Evolutionary conservation across 2,113 vertebrate genomes (phyloP).

Genomic region (Paradoxurus hermaphroditus): DNA sequence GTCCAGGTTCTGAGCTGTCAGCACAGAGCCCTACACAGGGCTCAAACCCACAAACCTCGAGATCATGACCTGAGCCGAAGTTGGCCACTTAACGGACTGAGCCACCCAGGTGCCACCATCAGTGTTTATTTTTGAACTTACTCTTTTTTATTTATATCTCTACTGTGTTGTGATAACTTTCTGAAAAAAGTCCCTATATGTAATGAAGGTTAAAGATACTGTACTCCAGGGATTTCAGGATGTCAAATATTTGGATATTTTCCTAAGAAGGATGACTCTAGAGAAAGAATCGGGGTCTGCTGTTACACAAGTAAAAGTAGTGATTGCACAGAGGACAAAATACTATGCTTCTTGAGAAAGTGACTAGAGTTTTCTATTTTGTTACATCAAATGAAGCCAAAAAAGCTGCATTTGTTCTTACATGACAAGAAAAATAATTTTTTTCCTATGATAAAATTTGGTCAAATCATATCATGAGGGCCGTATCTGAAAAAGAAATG

Average conservation of each 20-base stretch:
- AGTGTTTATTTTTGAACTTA: constrained; percentile 46
- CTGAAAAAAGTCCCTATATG: constrained; percentile 24
- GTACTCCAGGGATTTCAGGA: constrained; percentile 27
- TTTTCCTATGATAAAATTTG: constrained; percentile 25
- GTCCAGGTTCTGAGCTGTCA: no score
- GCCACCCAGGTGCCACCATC: no score
- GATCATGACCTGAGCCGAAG: no score
- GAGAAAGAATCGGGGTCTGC: not conserved
- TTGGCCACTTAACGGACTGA: no score
- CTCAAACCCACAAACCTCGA: no score
- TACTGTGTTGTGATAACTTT: not conserved
- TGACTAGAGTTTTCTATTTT: constrained; percentile 19
- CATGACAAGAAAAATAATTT: not conserved
- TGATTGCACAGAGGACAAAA: not conserved
- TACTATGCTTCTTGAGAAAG: not conserved
- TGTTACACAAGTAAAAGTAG: constrained; percentile 26
- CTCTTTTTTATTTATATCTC: constrained; percentile 19
- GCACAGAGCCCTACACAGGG: no score
- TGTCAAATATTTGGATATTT: constrained; percentile 33
- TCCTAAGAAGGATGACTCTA: not conserved
- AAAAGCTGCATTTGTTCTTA: not conserved
- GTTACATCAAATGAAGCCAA: not conserved
- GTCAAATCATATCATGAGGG: not conserved
- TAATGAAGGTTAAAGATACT: not conserved
- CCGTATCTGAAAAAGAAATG: constrained; percentile 9